Conservation (phyloP, 1,140 invertebrate genomes). For the Helicoverpa zea region DNA sequence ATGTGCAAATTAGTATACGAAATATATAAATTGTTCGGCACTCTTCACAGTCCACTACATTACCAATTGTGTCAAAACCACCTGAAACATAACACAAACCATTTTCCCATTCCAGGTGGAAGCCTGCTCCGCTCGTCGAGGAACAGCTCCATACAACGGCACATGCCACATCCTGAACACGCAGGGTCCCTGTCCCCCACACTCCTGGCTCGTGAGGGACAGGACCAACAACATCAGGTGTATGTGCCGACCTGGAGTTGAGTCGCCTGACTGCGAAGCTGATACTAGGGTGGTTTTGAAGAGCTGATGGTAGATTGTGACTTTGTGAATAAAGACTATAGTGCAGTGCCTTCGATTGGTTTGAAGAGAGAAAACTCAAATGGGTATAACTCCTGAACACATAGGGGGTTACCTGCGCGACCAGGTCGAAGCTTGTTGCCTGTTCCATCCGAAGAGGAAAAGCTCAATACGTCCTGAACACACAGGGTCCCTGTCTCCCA, state of each 20-base stretch:
- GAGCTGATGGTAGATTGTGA: no score
- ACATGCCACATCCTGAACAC: constrained; percentile 91
- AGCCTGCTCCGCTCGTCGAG: constrained; percentile 87
- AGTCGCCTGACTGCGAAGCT: no score
- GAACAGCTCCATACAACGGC: constrained; percentile 88
- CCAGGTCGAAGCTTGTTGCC: no score
- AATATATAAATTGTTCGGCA: no score
- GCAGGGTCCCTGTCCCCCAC: constrained; percentile 90
- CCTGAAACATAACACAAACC: constrained; percentile 71
- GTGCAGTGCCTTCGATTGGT: no score
- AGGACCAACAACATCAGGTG: constrained; percentile 88
- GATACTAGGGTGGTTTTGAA: no score
- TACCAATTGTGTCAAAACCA: no score
- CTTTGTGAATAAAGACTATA: constrained; percentile 75
- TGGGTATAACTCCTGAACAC: no score
- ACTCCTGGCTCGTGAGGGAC: constrained; percentile 90
- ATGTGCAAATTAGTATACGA: no score
- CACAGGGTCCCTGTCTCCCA: constrained; percentile 90
- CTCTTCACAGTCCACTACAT: no score
- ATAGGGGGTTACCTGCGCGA: no score
- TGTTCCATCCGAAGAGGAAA: constrained; percentile 77
- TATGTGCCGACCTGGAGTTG: constrained; percentile 88
- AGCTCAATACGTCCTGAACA: constrained; percentile 90
- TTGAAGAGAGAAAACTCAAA: no score
- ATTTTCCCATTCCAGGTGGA: constrained; percentile 68